A percentile compares a stretch with the other conserved stretches of the same genome.
These are phyloP conservation scores for Ooceraea biroi DNA, from an alignment of 1,140 invertebrate species.

Conservation along the genomic window DNA sequence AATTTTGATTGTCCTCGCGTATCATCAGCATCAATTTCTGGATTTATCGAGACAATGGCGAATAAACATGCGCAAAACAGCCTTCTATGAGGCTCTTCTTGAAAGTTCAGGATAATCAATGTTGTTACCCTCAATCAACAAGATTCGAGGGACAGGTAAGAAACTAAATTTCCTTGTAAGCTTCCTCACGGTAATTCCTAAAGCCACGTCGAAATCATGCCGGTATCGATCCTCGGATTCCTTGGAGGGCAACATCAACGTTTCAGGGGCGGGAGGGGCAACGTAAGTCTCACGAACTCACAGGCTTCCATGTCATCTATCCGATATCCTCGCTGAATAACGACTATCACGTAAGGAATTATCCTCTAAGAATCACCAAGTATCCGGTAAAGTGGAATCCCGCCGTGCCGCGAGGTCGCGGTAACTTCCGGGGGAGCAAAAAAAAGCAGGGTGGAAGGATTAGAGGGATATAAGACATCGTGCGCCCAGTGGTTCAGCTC, in stretches of 20 bases:
- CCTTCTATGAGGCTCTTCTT: too few relatives aligned
- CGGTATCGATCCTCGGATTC: constrained; percentile 6
- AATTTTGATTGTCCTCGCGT: background rate
- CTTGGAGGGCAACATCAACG: background rate
- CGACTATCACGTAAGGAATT: constrained; percentile 48
- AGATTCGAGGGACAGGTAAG: background rate
- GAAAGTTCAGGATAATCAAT: background rate
- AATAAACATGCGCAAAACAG: background rate
- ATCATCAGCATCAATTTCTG: background rate
- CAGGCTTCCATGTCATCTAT: constrained; percentile 51
- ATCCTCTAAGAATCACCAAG: constrained; percentile 53
- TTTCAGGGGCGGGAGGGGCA: background rate
- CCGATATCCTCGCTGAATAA: constrained; percentile 61
- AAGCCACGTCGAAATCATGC: background rate
- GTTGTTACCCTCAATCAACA: background rate
- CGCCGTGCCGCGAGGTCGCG: constrained; percentile 59
- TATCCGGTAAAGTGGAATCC: constrained; percentile 38
- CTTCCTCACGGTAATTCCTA: background rate
- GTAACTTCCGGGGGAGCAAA: constrained; percentile 14
- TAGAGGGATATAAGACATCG: too few relatives aligned
- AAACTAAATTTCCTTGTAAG: background rate
- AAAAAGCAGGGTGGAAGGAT: background rate
- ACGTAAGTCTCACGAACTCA: constrained; percentile 43
- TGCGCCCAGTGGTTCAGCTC: too few relatives aligned
- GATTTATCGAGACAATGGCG: background rate